A percentile compares a stretch with the other conserved stretches of the same genome.
Conservation (phyloP, 2,113 vertebrate species). For the Psephotus haematonotus region DNA sequence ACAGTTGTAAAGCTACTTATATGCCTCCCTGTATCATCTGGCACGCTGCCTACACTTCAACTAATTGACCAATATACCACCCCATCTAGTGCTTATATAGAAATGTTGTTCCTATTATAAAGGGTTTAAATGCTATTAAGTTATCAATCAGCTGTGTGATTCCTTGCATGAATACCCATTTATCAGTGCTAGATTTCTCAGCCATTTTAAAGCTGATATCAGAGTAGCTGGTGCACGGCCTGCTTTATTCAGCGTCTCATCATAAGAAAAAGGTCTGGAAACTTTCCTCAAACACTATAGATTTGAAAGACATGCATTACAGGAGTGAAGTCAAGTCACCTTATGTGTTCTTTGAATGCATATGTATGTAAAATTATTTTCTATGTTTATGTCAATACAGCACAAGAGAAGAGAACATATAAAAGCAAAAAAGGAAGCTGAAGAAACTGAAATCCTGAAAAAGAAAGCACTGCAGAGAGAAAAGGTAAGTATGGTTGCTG, state of each 20-base stretch:
- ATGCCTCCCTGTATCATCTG: rapidly evolving
- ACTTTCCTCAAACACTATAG: background rate
- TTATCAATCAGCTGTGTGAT: background rate
- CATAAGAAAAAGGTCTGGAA: background rate
- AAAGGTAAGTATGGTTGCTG: slow-evolving; percentile 72
- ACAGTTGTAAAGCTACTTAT: background rate
- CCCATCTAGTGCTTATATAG: background rate
- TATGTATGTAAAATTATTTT: background rate
- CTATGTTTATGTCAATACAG: slow-evolving; percentile 60
- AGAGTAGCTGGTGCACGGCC: background rate
- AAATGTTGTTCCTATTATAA: background rate
- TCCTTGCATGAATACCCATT: background rate
- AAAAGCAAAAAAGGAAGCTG: slow-evolving; percentile 74
- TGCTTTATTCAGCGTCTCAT: background rate
- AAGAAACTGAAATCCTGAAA: slow-evolving; percentile 76
- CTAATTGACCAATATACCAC: slow-evolving; percentile 13
- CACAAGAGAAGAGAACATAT: slow-evolving; percentile 74
- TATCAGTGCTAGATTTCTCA: background rate
- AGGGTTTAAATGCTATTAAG: background rate
- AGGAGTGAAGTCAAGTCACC: background rate
- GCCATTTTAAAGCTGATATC: background rate
- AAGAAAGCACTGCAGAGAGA: slow-evolving; percentile 82
- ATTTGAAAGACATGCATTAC: background rate
- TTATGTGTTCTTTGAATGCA: background rate
- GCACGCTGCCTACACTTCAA: background rate